Evolutionary conservation across 2,888 invertebrate species (phyloP).

Genomic region (Tuta absoluta): DNA sequence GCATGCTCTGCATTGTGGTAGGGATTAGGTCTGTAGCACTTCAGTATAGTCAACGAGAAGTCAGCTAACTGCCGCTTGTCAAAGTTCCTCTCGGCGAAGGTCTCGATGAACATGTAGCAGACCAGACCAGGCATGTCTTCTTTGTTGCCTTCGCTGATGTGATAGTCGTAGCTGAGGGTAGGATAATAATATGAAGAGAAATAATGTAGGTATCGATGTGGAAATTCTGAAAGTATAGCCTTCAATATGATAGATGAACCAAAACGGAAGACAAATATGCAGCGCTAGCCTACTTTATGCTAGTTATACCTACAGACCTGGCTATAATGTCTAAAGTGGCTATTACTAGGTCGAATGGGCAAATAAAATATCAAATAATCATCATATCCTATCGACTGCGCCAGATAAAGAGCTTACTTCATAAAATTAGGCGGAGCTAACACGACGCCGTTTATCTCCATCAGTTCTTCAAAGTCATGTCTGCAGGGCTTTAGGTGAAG

Average conservation of each 20-base stretch:
- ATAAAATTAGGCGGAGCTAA: constrained; percentile 69
- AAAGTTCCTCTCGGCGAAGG: constrained; percentile 66
- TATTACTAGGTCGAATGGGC: too few relatives aligned
- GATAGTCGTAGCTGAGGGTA: constrained; percentile 76
- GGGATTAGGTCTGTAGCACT: constrained; percentile 76
- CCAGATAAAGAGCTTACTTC: constrained; percentile 51
- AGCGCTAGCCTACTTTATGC: too few relatives aligned
- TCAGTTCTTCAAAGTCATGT: constrained; percentile 72
- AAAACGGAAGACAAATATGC: too few relatives aligned
- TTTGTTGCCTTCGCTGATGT: constrained; percentile 73
- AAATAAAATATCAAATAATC: too few relatives aligned
- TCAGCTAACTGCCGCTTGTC: constrained; percentile 61
- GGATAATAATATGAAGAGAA: background rate
- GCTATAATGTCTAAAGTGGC: too few relatives aligned
- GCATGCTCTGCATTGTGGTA: constrained; percentile 85
- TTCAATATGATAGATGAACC: too few relatives aligned
- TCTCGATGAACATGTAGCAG: constrained; percentile 76
- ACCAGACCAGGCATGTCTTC: constrained; percentile 77
- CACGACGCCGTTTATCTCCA: constrained; percentile 61
- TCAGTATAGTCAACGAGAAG: constrained; percentile 74
- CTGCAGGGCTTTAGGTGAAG: constrained; percentile 78
- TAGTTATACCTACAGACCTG: too few relatives aligned
- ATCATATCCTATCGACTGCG: background rate
- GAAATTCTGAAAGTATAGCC: too few relatives aligned
- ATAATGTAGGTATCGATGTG: background rate